These are phyloP conservation scores for Frankliniella intonsa DNA, from an alignment of 2,888 invertebrate genomes.

Conservation along the genomic window DNA sequence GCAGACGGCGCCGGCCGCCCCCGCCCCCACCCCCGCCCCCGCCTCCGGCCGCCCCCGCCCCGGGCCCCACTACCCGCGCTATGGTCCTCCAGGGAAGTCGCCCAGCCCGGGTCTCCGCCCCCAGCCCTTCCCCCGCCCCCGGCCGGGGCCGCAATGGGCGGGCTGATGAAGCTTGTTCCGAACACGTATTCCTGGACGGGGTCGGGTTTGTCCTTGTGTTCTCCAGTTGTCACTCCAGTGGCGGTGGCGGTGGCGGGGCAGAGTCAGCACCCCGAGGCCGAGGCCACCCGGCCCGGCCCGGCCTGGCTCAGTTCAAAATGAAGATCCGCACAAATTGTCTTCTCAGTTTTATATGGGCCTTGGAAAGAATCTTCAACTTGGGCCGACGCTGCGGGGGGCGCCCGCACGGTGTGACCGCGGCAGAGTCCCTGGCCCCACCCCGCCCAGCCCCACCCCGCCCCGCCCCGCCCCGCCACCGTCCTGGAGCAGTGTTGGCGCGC, in stretches of 20 bases:
- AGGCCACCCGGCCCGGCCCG: too few species aligned
- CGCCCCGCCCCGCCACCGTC: neutral
- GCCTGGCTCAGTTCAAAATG: too few species aligned
- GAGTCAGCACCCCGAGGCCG: too few species aligned
- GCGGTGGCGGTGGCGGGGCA: too few species aligned
- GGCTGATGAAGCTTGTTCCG: constrained; percentile 12
- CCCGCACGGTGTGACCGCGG: too few species aligned
- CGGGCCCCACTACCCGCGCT: constrained; percentile 8
- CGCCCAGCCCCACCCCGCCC: neutral
- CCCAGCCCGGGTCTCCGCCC: neutral
- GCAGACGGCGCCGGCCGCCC: constrained; percentile 11
- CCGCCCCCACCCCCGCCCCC: neutral
- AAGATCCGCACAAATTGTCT: too few species aligned
- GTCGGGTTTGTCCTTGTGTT: neutral
- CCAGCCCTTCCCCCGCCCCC: neutral
- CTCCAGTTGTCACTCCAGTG: too few species aligned
- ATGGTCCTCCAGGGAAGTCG: constrained; percentile 24
- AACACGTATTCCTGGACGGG: neutral
- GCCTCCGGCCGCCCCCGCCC: neutral
- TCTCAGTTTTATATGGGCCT: too few species aligned
- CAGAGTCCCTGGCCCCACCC: neutral
- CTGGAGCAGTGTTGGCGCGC: constrained; percentile 25
- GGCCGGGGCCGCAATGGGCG: neutral
- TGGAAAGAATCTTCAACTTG: too few species aligned
- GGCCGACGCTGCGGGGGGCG: too few species aligned